phyloP scores from a whole-genome alignment of 1,140 invertebrate genomes.

The Lordiphosa clarofinis region DNA sequence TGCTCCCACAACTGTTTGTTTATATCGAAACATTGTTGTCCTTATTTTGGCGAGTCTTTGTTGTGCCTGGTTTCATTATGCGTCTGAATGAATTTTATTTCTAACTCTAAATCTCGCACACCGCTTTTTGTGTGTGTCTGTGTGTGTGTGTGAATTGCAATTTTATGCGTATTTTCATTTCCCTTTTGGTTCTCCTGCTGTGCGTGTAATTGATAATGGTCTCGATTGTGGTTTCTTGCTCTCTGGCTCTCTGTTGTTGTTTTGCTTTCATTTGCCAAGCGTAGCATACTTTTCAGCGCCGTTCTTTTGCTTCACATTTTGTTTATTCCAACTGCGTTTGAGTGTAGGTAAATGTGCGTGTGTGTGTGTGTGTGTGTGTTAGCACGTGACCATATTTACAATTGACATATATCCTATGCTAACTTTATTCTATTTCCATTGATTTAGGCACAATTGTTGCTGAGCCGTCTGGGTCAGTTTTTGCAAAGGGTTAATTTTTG shows the following conservation, averaged over 20 bases:
- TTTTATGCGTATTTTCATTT: conserved; percentile 74
- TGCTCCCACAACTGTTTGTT: conserved; percentile 68
- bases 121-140: not conserved
- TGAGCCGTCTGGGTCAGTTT: no score
- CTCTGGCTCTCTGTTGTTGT: conserved; percentile 35
- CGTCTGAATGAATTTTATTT: conserved; percentile 77
- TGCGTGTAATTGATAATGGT: conserved; percentile 77
- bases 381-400: conserved; percentile 54
- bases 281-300: not conserved
- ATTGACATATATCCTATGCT: conserved; percentile 44
- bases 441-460: conserved; percentile 18
- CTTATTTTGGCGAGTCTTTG: conserved; percentile 67
- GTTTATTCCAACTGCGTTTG: conserved; percentile 54
- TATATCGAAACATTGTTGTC: conserved; percentile 75
- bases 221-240: conserved; percentile 67
- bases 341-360: conserved; percentile 41
- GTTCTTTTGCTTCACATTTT: conserved; percentile 30
- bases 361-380: conserved; percentile 5
- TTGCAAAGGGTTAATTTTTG: conserved; percentile 2
- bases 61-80: conserved; percentile 70
- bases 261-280: conserved; percentile 31
- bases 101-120: conserved; percentile 30
- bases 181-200: conserved; percentile 46
- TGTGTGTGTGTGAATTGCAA: conserved; percentile 65
- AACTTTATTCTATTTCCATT: conserved; percentile 56